phyloP scores from a whole-genome alignment of 2,113 vertebrate species.

The Maccullochella peelii region DNA sequence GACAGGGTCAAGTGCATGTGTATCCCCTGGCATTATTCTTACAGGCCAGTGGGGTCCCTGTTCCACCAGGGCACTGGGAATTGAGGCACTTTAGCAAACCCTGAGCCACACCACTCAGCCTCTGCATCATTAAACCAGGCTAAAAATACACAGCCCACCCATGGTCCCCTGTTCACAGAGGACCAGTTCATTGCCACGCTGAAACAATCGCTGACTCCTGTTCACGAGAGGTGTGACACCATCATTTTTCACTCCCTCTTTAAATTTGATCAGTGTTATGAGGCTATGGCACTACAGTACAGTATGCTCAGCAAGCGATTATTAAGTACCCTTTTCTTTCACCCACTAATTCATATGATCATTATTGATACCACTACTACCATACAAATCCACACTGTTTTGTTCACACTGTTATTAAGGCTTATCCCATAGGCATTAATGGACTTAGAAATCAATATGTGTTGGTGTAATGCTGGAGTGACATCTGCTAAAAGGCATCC shows the following conservation, averaged over 20 bases:
- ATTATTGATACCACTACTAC: constrained; percentile 12
- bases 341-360: constrained; percentile 6
- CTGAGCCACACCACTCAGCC: constrained; percentile 54
- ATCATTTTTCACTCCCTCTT: constrained; percentile 33
- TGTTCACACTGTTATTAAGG: constrained; percentile 32
- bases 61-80: constrained; percentile 46
- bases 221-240: constrained; percentile 12
- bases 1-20: constrained; percentile 75
- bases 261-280: constrained; percentile 3
- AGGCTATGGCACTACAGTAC: constrained; percentile 17
- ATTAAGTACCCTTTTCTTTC: constrained; percentile 17
- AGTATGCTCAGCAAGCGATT: background rate
- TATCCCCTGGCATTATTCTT: constrained; percentile 62
- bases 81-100: constrained; percentile 59
- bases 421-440: constrained; percentile 26
- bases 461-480: constrained; percentile 39
- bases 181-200: constrained; percentile 44
- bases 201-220: constrained; percentile 45
- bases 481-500: constrained; percentile 13
- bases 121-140: constrained; percentile 71
- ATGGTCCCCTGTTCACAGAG: constrained; percentile 41
- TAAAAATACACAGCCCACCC: constrained; percentile 77
- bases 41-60: constrained; percentile 46
- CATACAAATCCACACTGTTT: constrained; percentile 12
- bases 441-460: constrained; percentile 44